Evolutionary conservation across 2,113 vertebrate species (phyloP), one percentile per base, ranked within the genome.

Genomic region (Vulpes vulpes): DNA sequence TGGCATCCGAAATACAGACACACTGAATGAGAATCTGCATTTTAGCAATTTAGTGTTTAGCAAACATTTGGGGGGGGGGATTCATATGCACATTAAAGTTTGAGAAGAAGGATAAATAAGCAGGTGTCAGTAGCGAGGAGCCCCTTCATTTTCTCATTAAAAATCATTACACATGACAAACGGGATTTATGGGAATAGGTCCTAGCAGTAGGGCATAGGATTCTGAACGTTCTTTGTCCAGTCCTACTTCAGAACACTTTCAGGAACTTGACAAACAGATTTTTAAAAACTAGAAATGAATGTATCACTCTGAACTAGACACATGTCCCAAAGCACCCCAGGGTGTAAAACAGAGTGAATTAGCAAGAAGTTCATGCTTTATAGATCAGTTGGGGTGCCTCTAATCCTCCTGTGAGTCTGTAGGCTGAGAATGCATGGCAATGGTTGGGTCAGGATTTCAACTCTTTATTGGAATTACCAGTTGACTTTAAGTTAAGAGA

Each of bases 321-420:
- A 95, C 67, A 85, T 16, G 11, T 64, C 69, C 43, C 22, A 23
- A 89, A 96, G 35, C 69, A 96, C 35, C 19, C 49, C 38, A 91
- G 80, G 62, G 30, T 96, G 16, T 95, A 91, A 91, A 95, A 91
- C 4, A n/a, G 76, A 65, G 51, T 43, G n/a, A 92, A 81, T 83
- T 17, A 91, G 92, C 51, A 80, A 91, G 89, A 96, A 93, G 14
- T 51, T 92, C 82, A 71, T 79, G 62, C 83, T 73, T 95, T 92
- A 38, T 43, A 64, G 64, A 73, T 82, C 86, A 90, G 57, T 71
- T 27, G 57, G 78, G n/a, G 55, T 76, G 57, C 71, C 35, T 91
- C 74, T 65, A 93, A 55, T 53, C 27, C 64, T 25, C 64, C 69
- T 74, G 64, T 30, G 53, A 89, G 17, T 89, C 23, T 64, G 51